phyloP scores from a whole-genome alignment of 1,140 invertebrate genomes.

The Hetaerina americana region DNA sequence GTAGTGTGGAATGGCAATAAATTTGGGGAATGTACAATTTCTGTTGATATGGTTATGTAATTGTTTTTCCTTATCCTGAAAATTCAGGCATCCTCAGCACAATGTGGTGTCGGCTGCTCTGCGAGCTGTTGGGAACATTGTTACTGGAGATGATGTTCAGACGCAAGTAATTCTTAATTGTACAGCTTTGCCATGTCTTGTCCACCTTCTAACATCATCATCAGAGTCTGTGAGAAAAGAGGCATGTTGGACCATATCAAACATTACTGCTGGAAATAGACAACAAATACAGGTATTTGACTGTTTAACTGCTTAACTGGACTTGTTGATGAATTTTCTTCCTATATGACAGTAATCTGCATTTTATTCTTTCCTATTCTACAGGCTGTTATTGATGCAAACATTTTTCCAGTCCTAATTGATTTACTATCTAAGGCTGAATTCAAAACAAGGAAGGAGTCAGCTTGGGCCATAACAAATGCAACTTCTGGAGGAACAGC shows the following conservation, averaged over 20 bases:
- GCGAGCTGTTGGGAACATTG: conserved; percentile 92
- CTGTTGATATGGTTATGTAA: conserved; percentile 11
- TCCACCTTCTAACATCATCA: conserved; percentile 60
- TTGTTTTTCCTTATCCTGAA: no score
- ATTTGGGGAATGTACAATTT: no score
- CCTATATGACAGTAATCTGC: not conserved
- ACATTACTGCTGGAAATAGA: conserved; percentile 93
- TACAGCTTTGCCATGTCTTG: conserved; percentile 71
- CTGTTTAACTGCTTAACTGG: not conserved
- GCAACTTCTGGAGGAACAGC: conserved; percentile 89
- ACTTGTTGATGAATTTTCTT: not conserved
- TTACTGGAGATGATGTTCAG: conserved; percentile 94
- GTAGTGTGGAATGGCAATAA: no score
- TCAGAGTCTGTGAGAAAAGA: conserved; percentile 90
- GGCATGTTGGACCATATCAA: conserved; percentile 96
- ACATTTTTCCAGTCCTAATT: conserved; percentile 87
- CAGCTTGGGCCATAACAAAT: conserved; percentile 96
- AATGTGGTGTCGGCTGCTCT: conserved; percentile 92
- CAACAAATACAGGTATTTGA: conserved; percentile 69
- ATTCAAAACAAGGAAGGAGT: conserved; percentile 95
- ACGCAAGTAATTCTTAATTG: conserved; percentile 91
- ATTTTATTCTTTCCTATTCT: conserved; percentile 25
- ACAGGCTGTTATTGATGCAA: conserved; percentile 87
- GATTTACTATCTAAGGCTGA: conserved; percentile 84
- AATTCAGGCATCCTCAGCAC: conserved; percentile 67